phyloP scores from a whole-genome alignment of 2,113 vertebrate species.

The Odobenus rosmarus region DNA sequence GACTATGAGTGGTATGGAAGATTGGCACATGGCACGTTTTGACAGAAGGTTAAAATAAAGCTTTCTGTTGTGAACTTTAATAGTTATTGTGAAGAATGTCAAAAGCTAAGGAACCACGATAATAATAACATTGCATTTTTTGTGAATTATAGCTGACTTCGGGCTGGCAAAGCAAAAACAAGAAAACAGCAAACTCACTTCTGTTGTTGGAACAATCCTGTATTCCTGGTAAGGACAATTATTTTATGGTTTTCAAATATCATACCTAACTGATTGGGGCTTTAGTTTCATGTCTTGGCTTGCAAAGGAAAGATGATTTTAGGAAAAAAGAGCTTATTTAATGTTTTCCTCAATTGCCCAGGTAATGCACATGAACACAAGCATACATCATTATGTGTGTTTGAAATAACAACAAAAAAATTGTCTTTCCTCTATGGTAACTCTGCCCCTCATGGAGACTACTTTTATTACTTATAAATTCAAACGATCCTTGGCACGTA shows the following conservation, averaged over 20 bases:
- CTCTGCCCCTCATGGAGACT: not conserved
- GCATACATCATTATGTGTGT: not conserved
- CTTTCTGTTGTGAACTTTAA: not conserved
- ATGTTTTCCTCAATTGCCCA: not conserved
- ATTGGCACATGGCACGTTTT: not conserved
- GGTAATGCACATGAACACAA: not conserved
- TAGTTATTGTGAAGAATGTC: not conserved
- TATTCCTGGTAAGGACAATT: slow-evolving; percentile 91
- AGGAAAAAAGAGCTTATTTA: not conserved
- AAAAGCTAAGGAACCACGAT: not conserved
- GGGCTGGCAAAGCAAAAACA: slow-evolving; percentile 95
- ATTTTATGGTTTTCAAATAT: not conserved
- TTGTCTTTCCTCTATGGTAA: not conserved
- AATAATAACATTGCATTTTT: slow-evolving; percentile 40
- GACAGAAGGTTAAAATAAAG: slow-evolving; percentile 33
- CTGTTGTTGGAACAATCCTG: slow-evolving; percentile 94
- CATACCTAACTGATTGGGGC: not conserved
- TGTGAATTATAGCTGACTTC: slow-evolving; percentile 90
- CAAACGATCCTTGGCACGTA: not conserved
- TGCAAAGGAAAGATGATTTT: slow-evolving; percentile 21
- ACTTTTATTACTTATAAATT: not conserved
- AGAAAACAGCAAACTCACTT: slow-evolving; percentile 92
- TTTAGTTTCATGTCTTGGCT: slow-evolving; percentile 21
- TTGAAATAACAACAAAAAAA: not conserved
- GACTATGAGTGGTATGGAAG: not conserved